These are phyloP conservation scores for Grallaria varia DNA, from an alignment of 2,113 vertebrate species.

Conservation along the genomic window DNA sequence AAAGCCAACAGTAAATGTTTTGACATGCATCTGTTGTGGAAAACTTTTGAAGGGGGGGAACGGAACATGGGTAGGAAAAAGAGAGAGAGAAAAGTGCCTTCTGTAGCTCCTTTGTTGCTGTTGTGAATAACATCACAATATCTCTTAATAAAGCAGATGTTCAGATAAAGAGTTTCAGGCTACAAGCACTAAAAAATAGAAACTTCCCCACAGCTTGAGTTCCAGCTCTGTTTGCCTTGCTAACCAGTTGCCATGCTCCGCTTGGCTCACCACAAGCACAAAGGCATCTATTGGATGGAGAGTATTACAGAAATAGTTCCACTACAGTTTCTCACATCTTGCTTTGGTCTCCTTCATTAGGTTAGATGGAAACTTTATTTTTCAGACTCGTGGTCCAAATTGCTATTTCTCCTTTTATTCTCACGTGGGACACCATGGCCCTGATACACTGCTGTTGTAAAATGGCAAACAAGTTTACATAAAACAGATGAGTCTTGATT, in stretches of 20 bases:
- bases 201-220: not conserved
- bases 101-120: constrained; percentile 35
- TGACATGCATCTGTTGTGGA: not conserved
- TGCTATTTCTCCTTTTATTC: not conserved
- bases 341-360: not conserved
- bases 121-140: constrained; percentile 29
- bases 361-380: not conserved
- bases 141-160: constrained; percentile 61
- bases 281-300: not conserved
- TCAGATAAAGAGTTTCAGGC: constrained; percentile 36
- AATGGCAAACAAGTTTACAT: not conserved
- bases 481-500: not conserved
- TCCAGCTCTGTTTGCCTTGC: not conserved
- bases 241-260: not conserved
- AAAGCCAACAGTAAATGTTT: not conserved
- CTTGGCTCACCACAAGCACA: not conserved
- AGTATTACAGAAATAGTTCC: not conserved
- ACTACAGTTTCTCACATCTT: not conserved
- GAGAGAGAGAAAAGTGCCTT: not conserved
- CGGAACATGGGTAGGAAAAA: not conserved
- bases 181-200: not conserved
- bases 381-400: not conserved
- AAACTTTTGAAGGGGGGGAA: not conserved
- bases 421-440: not conserved
- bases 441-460: not conserved